Percentiles rank a stretch among this genome's conserved stretches.
phyloP scores from a whole-genome alignment of 2,113 vertebrate species.

The Dasyornis broadbenti region DNA sequence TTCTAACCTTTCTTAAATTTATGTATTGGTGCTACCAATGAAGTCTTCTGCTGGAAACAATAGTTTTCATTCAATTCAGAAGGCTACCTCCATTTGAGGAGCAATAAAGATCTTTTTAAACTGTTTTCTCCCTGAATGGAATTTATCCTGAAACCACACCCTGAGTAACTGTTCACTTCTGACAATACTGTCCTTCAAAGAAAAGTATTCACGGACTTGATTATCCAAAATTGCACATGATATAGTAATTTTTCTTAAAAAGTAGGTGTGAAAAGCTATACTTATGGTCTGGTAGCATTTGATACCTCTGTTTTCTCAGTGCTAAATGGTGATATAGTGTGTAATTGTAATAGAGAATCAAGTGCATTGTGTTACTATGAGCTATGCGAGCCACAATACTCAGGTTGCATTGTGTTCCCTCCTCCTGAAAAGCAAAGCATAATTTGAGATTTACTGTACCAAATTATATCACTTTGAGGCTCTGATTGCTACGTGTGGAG shows the following conservation, averaged over 20 bases:
- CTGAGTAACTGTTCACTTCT: neutral
- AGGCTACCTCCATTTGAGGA: neutral
- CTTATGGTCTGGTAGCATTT: neutral
- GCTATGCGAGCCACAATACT: neutral
- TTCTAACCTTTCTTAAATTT: neutral
- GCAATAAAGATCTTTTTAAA: neutral
- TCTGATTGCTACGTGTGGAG: neutral
- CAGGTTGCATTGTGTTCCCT: neutral
- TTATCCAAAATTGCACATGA: neutral
- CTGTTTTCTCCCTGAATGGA: neutral
- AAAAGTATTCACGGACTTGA: neutral
- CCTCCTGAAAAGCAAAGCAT: neutral
- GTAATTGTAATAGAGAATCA: neutral
- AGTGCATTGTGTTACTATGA: neutral
- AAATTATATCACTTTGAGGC: neutral
- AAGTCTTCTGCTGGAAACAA: neutral
- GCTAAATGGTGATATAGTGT: neutral
- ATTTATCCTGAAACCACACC: neutral
- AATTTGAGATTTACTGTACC: neutral
- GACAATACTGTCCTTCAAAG: neutral
- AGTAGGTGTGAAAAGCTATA: neutral
- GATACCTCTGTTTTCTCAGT: neutral
- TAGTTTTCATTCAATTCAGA: neutral
- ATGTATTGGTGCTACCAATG: neutral
- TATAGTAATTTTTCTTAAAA: neutral